Evolutionary conservation across 2,797 vertebrate species (phyloP), one percentile per base, ranked within the genome.

Genomic region (Oreochromis grahami): DNA sequence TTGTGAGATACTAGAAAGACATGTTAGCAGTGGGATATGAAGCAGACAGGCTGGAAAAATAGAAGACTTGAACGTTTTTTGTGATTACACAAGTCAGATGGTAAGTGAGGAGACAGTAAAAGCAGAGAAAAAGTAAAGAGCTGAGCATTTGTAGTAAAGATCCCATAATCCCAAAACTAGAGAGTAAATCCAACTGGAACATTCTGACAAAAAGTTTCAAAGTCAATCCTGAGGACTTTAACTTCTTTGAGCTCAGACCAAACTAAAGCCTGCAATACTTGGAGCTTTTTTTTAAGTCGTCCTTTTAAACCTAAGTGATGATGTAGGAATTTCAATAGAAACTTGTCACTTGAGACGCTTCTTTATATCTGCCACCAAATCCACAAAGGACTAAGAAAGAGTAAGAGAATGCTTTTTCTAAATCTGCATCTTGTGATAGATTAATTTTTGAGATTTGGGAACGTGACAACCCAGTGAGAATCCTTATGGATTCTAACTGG

Each of bases 241-340:
- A 56, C 32, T 34, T 63, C 14, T 74, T 43, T 60, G 19, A 76
- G 58, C 24, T 43, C 11, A 58, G 5, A 58, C 38, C 70, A 86
- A 74, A 68, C 51, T 19, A 76, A 48, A 78, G 21, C 38, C 51
- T 29, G 19, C 38, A 26, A 15, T n/a, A 4, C 5, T 14, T 45
- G 9, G 29, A 55, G 63, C 81, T 81, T 19, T 11, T 63, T 55
- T 9, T 13, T 2, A 1, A 58, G 34, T 6, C 81, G 38, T 1
- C 15, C 26, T 50, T 1, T 50, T 50, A 74, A 74, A 5, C 72
- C 19, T 45, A 41, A 79, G 51, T 38, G 21, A 53, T 77, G 14
- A 60, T 74, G 43, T 84, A 78, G 78, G 77, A 84, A 74, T 84
- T 65, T 41, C 45, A 78, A n/a, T 36, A 55, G 21, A 68, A 29